These are phyloP conservation scores for Phoeniculus purpureus DNA, from an alignment of 2,797 vertebrate species.

Conservation along the genomic window DNA sequence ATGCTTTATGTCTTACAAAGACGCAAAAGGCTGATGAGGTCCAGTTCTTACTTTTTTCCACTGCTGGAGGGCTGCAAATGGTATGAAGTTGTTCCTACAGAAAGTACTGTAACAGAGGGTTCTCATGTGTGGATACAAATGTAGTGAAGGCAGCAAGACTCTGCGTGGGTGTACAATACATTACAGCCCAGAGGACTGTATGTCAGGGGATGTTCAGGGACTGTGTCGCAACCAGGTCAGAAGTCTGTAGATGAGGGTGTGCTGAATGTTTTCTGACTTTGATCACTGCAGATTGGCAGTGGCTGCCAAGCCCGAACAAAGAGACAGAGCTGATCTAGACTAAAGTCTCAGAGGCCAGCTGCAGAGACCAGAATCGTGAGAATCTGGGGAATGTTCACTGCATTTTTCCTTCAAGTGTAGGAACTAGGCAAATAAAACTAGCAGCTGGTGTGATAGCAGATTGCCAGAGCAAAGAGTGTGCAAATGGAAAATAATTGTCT, in stretches of 20 bases:
- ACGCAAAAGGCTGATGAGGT: neutral
- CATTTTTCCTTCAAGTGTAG: neutral
- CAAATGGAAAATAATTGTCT: neutral
- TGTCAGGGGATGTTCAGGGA: neutral
- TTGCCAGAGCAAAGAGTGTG: neutral
- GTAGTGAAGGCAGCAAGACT: neutral
- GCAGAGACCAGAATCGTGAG: neutral
- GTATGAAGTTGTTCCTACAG: neutral
- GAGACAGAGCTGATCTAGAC: neutral
- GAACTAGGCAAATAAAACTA: neutral
- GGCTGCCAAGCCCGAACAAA: conserved; percentile 44
- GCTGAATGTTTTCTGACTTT: conserved; percentile 54
- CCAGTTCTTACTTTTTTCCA: neutral
- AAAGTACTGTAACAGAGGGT: neutral
- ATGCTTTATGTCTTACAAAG: neutral
- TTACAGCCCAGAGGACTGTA: neutral
- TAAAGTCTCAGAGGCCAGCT: neutral
- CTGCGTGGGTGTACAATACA: conserved; percentile 10
- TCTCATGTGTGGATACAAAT: neutral
- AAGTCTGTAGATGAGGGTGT: conserved; percentile 9
- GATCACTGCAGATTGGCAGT: neutral
- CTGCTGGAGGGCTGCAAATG: neutral
- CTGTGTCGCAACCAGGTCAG: conserved; percentile 1
- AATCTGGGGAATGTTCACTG: neutral
- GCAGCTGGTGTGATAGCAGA: neutral